Conservation (phyloP, 2,888 invertebrate genomes). For the Bursaphelenchus okinawaensis region DNA sequence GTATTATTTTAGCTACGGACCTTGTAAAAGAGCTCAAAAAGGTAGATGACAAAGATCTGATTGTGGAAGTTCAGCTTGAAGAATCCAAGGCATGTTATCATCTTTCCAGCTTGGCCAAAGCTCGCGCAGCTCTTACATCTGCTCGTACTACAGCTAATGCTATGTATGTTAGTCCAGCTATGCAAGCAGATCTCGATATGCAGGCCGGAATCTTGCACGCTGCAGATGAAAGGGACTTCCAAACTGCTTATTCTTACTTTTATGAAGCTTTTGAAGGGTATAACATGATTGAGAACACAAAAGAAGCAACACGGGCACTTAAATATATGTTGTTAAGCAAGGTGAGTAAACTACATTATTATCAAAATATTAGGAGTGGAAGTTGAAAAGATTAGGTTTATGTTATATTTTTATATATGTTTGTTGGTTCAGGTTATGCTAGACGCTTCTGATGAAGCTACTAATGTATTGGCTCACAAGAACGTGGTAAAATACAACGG, state of each 20-base stretch:
- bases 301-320: conserved; percentile 84
- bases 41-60: conserved; percentile 92
- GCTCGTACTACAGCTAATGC: conserved; percentile 99
- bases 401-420: background rate
- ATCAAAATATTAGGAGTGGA: no score
- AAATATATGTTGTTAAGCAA: conserved; percentile 99
- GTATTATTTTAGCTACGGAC: conserved; percentile 61
- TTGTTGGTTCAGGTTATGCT: conserved; percentile 47
- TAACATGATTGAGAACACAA: conserved; percentile 80
- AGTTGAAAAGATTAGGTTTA: no score
- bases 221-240: conserved; percentile 98
- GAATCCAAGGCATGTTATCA: conserved; percentile 99
- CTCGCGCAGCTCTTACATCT: conserved; percentile 81
- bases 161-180: conserved; percentile 73
- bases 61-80: conserved; percentile 93
- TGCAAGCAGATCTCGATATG: conserved; percentile 86
- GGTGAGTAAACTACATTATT: no score
- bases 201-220: conserved; percentile 97
- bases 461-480: conserved; percentile 77
- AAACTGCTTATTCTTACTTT: conserved; percentile 98
- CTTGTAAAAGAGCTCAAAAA: conserved; percentile 92
- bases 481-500: conserved; percentile 88
- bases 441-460: conserved; percentile 46
- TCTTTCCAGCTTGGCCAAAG: conserved; percentile 88
- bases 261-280: conserved; percentile 95